These are phyloP conservation scores for Aphelenchoides besseyi DNA, from an alignment of 1,140 invertebrate species.

Conservation along the genomic window DNA sequence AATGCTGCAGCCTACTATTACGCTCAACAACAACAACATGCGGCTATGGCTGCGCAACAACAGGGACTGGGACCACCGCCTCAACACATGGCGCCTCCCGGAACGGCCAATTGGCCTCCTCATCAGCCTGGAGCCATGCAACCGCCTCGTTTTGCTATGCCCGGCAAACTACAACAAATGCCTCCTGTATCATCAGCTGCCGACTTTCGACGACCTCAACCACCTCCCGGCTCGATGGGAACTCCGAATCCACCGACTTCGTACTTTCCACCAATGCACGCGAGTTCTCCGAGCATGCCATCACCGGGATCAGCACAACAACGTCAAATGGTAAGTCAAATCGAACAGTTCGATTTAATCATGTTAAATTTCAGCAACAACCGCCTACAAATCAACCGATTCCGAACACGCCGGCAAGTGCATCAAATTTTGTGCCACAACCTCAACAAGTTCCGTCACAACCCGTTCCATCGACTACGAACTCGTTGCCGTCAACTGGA, in stretches of 20 bases:
- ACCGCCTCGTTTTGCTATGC: not conserved
- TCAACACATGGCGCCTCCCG: not conserved
- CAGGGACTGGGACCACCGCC: constrained; percentile 1
- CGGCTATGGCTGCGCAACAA: constrained; percentile 19
- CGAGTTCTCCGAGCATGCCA: not conserved
- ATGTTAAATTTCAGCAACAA: constrained; percentile 1
- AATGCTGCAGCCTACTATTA: constrained; percentile 35
- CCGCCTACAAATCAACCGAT: too few species aligned
- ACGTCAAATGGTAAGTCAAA: not conserved
- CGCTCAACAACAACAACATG: constrained; percentile 26
- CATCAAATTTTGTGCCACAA: too few species aligned
- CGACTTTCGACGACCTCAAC: constrained; percentile 16
- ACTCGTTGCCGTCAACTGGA: not conserved
- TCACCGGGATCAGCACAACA: not conserved
- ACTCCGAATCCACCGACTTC: constrained; percentile 19
- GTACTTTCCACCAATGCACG: not conserved
- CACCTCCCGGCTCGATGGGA: constrained; percentile 5
- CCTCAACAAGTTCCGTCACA: too few species aligned
- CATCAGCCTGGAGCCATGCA: not conserved
- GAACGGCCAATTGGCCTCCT: not conserved
- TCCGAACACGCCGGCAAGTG: too few species aligned
- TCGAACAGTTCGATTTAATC: not conserved
- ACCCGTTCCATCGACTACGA: not conserved
- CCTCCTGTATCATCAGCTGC: not conserved
- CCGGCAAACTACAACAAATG: constrained; percentile 2